Evolutionary conservation across 2,888 invertebrate species (phyloP).

Genomic region (Trachelus troglodyta): DNA sequence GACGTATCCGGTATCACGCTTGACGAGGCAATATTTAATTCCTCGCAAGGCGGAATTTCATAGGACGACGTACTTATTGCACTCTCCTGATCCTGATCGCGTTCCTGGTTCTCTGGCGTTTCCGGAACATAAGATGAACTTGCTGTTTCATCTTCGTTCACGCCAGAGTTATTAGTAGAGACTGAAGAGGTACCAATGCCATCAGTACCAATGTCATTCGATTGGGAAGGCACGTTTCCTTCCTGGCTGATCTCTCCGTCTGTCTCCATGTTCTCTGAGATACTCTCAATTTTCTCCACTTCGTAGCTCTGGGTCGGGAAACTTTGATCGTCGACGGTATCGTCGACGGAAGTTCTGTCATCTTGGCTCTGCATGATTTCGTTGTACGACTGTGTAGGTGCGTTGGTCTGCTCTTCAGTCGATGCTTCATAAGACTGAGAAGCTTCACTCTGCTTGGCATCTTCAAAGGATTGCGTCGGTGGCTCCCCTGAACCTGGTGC

Average conservation of each 20-base stretch:
- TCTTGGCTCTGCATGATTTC: constrained; percentile 52
- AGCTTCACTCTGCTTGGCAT: constrained; percentile 48
- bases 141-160: constrained; percentile 63
- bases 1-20: constrained; percentile 58
- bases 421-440: constrained; percentile 49
- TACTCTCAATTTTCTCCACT: constrained; percentile 52
- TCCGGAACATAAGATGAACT: constrained; percentile 63
- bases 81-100: constrained; percentile 63
- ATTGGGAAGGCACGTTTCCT: constrained; percentile 59
- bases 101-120: constrained; percentile 62
- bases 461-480: constrained; percentile 56
- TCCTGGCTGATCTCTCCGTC: constrained; percentile 57
- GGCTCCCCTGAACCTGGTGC: constrained; percentile 42
- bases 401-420: constrained; percentile 43
- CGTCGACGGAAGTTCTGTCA: constrained; percentile 37
- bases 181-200: constrained; percentile 56
- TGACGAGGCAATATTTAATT: constrained; percentile 60
- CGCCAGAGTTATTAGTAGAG: constrained; percentile 52
- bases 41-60: constrained; percentile 62
- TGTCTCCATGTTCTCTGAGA: constrained; percentile 51
- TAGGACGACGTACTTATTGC: constrained; percentile 64
- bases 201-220: constrained; percentile 56
- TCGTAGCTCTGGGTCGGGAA: constrained; percentile 62
- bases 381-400: constrained; percentile 59
- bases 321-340: constrained; percentile 52